Conservation (phyloP, 2,797 vertebrate genomes). For the Stomatorhinus walkeri region DNA sequence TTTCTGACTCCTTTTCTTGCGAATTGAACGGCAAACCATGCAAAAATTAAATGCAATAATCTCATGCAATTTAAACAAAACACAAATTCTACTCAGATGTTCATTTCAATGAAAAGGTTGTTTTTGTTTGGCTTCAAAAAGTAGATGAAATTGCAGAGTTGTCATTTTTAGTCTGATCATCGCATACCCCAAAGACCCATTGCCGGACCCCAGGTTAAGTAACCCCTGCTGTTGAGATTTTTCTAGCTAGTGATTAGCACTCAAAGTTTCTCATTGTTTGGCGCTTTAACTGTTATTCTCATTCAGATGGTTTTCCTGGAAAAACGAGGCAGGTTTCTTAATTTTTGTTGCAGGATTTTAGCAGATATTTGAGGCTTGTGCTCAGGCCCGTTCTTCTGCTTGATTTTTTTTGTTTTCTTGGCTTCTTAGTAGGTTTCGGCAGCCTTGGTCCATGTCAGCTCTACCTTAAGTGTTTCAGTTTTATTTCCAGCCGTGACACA, state of each 20-base stretch:
- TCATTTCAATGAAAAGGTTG: neutral
- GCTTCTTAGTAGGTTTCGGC: neutral
- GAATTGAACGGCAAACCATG: neutral
- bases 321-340: neutral
- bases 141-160: neutral
- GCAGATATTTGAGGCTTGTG: neutral
- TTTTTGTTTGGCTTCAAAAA: neutral
- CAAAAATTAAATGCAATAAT: neutral
- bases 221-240: neutral
- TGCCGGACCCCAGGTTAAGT: neutral
- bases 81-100: neutral
- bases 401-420: neutral
- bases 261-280: neutral
- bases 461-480: neutral
- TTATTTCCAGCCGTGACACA: neutral
- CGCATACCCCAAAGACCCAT: neutral
- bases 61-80: neutral
- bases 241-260: neutral
- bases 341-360: neutral
- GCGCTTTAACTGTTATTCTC: neutral
- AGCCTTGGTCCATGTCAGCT: neutral
- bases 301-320: neutral
- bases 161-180: neutral
- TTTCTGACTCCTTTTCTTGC: neutral
- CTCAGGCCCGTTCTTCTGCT: neutral